Conservation (phyloP, 2,113 vertebrate species). For the Herpetotheres cachinnans region DNA sequence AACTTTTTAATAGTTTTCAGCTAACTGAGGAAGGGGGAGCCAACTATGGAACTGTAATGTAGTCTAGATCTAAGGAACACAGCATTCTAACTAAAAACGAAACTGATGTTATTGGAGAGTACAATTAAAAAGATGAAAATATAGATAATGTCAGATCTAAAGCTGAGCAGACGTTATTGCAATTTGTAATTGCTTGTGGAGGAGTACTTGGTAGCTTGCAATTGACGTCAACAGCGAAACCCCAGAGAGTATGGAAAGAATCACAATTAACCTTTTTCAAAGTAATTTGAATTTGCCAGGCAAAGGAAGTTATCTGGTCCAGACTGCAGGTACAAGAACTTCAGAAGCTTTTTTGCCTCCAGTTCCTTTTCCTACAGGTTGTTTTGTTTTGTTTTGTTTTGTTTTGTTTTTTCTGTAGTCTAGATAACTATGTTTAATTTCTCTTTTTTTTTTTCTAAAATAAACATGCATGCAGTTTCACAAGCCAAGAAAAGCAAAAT, state of each 20-base stretch:
- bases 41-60: background rate
- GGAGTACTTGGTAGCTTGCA: background rate
- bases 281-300: slow-evolving; percentile 24
- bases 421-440: background rate
- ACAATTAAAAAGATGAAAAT: slow-evolving; percentile 16
- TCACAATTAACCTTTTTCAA: slow-evolving; percentile 35
- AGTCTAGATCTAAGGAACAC: background rate
- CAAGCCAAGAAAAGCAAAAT: background rate
- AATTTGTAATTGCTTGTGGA: background rate
- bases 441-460: background rate
- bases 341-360: background rate
- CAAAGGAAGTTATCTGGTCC: background rate
- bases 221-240: slow-evolving; percentile 16
- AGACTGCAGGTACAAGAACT: background rate
- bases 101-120: background rate
- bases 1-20: background rate
- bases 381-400: background rate
- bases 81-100: background rate
- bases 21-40: background rate
- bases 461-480: background rate
- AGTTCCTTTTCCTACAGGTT: background rate
- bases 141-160: background rate
- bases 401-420: background rate
- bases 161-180: background rate
- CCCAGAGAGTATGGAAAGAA: background rate